phyloP scores from a whole-genome alignment of 1,140 invertebrate species.

The Tachypleus tridentatus region DNA sequence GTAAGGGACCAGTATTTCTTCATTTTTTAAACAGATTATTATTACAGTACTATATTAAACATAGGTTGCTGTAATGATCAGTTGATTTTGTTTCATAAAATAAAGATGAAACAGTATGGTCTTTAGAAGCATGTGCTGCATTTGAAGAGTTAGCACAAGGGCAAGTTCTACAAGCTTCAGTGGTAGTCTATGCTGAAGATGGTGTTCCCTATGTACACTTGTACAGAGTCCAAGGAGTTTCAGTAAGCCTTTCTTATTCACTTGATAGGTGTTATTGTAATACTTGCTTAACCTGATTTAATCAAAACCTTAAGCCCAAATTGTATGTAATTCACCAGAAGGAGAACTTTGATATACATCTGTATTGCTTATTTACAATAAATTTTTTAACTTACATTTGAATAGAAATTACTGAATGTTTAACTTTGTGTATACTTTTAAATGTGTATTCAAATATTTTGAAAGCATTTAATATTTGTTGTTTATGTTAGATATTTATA shows the following conservation, averaged over 20 bases:
- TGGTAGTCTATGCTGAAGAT: slow-evolving; percentile 63
- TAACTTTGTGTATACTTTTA: no score
- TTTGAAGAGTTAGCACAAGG: slow-evolving; percentile 63
- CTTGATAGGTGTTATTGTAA: not conserved
- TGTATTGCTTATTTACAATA: no score
- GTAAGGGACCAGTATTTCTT: no score
- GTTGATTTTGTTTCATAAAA: no score
- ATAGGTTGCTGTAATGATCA: no score
- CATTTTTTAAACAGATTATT: no score
- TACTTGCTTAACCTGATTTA: not conserved
- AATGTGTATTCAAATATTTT: not conserved
- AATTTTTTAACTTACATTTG: no score
- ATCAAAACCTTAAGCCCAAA: not conserved
- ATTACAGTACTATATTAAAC: no score
- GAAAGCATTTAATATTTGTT: not conserved
- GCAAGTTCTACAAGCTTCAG: slow-evolving; percentile 70
- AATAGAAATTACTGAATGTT: no score
- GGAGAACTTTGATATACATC: no score
- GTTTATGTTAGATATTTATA: not conserved
- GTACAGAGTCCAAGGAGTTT: slow-evolving; percentile 52
- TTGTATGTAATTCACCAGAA: not conserved
- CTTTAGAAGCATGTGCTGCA: slow-evolving; percentile 54
- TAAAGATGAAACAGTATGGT: slow-evolving; percentile 39
- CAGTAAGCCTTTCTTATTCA: slow-evolving; percentile 40
- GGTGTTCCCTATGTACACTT: slow-evolving; percentile 63